Evolutionary conservation across 2,113 vertebrate genomes (phyloP).

Genomic region (Syrrhaptes paradoxus): DNA sequence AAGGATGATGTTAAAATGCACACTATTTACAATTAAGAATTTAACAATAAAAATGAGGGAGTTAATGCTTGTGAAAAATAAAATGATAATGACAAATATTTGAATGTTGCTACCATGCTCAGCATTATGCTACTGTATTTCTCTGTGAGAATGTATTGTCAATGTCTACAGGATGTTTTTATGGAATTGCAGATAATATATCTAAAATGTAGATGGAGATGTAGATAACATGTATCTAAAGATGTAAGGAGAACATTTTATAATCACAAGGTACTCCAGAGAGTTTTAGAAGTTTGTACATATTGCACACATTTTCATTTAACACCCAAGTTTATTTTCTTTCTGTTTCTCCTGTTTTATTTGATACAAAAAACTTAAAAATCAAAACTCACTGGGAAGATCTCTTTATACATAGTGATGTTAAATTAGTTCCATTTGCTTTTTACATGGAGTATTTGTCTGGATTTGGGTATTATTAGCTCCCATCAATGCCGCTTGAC

Average conservation of each 20-base stretch:
- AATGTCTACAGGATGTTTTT: background rate
- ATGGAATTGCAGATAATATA: background rate
- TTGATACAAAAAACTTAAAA: background rate
- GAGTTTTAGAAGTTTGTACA: background rate
- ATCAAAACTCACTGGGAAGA: background rate
- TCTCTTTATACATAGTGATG: background rate
- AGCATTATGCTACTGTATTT: background rate
- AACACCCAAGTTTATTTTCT: background rate
- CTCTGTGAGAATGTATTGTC: background rate
- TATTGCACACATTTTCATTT: background rate
- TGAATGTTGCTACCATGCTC: background rate
- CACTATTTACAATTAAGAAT: background rate
- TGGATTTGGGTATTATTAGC: background rate
- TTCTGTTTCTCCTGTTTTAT: background rate
- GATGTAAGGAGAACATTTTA: background rate
- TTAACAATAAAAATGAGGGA: background rate
- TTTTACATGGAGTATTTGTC: background rate
- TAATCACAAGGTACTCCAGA: background rate
- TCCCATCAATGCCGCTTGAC: background rate
- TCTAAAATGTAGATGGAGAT: background rate
- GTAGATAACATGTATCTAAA: background rate
- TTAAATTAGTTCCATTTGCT: background rate
- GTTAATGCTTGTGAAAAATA: background rate
- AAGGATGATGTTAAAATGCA: background rate
- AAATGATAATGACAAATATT: background rate